Percentiles rank a stretch among this genome's conserved stretches.
These are phyloP conservation scores for Pangasianodon gigas DNA, from an alignment of 2,113 vertebrate genomes.

Conservation along the genomic window DNA sequence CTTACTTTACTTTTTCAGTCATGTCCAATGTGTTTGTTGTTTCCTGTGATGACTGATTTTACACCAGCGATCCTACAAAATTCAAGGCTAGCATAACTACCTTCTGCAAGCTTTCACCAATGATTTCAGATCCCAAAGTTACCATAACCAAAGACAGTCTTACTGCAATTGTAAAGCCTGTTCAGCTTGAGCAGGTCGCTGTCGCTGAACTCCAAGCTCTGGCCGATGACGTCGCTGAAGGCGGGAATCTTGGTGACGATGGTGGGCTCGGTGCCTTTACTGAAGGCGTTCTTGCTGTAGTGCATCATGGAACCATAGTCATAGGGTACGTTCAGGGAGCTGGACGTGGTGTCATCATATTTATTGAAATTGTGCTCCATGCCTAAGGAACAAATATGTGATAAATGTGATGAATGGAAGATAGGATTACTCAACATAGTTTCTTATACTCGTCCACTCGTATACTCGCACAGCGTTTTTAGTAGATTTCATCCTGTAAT, in stretches of 20 bases:
- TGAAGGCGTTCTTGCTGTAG: conserved; percentile 87
- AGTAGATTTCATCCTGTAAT: not conserved
- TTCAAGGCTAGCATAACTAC: not conserved
- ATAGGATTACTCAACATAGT: too few relatives aligned
- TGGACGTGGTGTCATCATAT: conserved; percentile 73
- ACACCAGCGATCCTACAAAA: not conserved
- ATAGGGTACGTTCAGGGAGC: conserved; percentile 82
- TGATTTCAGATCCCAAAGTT: not conserved
- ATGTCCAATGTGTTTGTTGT: not conserved
- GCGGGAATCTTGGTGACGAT: conserved; percentile 86
- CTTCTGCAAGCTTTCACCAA: not conserved
- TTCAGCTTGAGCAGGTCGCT: conserved; percentile 85
- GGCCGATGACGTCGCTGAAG: conserved; percentile 88
- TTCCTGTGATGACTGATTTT: not conserved
- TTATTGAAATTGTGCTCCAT: conserved; percentile 81
- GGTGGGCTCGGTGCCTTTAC: conserved; percentile 81
- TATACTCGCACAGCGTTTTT: not conserved
- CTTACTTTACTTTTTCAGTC: not conserved
- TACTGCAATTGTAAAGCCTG: conserved; percentile 89
- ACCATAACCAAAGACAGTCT: conserved; percentile 46
- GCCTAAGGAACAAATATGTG: conserved; percentile 64
- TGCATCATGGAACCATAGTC: conserved; percentile 92
- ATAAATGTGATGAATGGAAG: not conserved
- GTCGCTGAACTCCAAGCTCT: conserved; percentile 93
- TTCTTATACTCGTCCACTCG: not conserved